phyloP scores from a whole-genome alignment of 1,140 invertebrate genomes.

The Armadillidium nasatum region DNA sequence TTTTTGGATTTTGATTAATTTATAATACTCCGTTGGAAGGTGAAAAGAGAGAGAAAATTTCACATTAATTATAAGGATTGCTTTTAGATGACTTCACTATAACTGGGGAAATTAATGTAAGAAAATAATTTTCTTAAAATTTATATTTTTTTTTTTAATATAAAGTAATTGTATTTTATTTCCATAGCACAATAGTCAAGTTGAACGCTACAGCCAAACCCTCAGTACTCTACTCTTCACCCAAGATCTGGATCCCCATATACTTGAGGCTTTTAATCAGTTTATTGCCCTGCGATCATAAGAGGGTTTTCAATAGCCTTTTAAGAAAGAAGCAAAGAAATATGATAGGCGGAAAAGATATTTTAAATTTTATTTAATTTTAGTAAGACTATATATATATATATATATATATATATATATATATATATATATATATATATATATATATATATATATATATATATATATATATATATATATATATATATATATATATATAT shows the following conservation, averaged over 20 bases:
- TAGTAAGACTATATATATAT: too few species aligned
- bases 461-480: slow-evolving; percentile 15
- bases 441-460: slow-evolving; percentile 13
- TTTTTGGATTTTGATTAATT: too few species aligned
- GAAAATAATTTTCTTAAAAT: too few species aligned
- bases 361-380: too few species aligned
- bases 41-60: too few species aligned
- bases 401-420: slow-evolving; percentile 15
- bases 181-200: slow-evolving; percentile 87
- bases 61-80: too few species aligned
- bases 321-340: not conserved
- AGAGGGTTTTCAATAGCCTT: too few species aligned
- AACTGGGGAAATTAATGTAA: too few species aligned
- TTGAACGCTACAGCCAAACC: slow-evolving; percentile 93
- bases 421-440: slow-evolving; percentile 13
- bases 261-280: slow-evolving; percentile 94
- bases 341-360: too few species aligned
- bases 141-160: too few species aligned
- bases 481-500: slow-evolving; percentile 7
- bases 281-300: slow-evolving; percentile 74
- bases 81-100: too few species aligned
- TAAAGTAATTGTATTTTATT: slow-evolving; percentile 10
- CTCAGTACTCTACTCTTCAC: slow-evolving; percentile 92
- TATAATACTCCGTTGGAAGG: too few species aligned
- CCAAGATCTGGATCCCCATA: slow-evolving; percentile 90